Evolutionary conservation across 2,113 vertebrate species (phyloP), one percentile per base, ranked within the genome.

Genomic region (Periophthalmus modestus): DNA sequence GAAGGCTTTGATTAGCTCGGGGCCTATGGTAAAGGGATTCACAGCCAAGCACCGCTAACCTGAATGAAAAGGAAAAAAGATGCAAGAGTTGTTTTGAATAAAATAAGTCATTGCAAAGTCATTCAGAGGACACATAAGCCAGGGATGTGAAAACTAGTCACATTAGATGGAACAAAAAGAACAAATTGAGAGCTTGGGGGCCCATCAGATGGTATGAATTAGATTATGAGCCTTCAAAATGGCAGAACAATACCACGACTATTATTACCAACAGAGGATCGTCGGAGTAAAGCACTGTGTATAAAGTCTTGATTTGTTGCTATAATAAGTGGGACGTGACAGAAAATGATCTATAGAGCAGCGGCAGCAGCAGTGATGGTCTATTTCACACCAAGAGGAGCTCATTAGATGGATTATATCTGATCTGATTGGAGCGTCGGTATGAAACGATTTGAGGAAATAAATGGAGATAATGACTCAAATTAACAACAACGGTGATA

Each of bases 1-100:
- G 24, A 62, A 78, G 71, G 65, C 75, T 88, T 79, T 85, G 80
- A 90, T 91, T 88, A 87, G 80, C 79, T 58, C 71, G 63, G 62
- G 77, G 82, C 61, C 70, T 72, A 4, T 4, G 80, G 77, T 69
- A 75, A 83, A 85, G 66, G 71, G 69, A 88, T 77, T 80, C 68
- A 48, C 15, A 68, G 79, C 78, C 69, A 28, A 47, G 79, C 63
- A 71, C 50, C 50, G 5, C 28, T 75, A 73, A 88, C 82, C 69
- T 69, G 69, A 75, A 73, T 52, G 0, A 12, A 67, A 75, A 9
- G 21, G 12, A 33, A 68, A 70, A 66, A 75, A 78, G 18, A 50
- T 80, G 78, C 24, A 75, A 68, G 71, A 69, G n/a, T 12, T 78
- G 73, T 19, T 83, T 84, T 71, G 47, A 72, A 52, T 47, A 84